Percentiles rank a stretch among this genome's conserved stretches.
phyloP scores from a whole-genome alignment of 2,113 vertebrate genomes.

The Alethe castanea region DNA sequence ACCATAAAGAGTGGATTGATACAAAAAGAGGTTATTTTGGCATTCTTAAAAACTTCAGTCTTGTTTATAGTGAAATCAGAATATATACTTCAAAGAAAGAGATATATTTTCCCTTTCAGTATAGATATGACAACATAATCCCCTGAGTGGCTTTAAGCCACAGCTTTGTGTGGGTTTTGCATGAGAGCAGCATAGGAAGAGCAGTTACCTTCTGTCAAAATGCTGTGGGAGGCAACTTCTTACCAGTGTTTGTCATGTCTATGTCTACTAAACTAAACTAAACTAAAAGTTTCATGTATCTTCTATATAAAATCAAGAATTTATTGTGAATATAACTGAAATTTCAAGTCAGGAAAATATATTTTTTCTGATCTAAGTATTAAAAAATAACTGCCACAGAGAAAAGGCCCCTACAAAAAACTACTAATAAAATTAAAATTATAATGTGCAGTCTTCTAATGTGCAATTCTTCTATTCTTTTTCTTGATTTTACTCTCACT shows the following conservation, averaged over 20 bases:
- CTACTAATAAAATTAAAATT: neutral
- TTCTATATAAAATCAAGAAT: neutral
- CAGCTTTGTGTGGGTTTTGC: neutral
- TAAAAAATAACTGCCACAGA: neutral
- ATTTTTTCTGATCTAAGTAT: neutral
- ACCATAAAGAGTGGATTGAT: neutral
- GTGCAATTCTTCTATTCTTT: neutral
- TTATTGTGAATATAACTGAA: neutral
- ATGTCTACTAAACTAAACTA: neutral
- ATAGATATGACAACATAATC: neutral
- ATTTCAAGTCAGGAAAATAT: neutral
- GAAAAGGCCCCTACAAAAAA: neutral
- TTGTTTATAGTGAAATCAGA: neutral
- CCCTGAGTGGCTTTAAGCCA: neutral
- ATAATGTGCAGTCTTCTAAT: neutral
- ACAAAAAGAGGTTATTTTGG: neutral
- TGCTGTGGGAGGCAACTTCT: neutral
- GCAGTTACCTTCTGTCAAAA: neutral
- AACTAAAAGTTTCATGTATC: neutral
- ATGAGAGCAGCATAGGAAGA: neutral
- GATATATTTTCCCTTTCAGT: neutral
- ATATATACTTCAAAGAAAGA: neutral
- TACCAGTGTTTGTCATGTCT: neutral
- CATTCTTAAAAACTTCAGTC: neutral
- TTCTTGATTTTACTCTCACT: neutral